Evolutionary conservation across 1,140 invertebrate species (phyloP), one percentile per base, ranked within the genome.

Genomic region (Bombus fervidus): DNA sequence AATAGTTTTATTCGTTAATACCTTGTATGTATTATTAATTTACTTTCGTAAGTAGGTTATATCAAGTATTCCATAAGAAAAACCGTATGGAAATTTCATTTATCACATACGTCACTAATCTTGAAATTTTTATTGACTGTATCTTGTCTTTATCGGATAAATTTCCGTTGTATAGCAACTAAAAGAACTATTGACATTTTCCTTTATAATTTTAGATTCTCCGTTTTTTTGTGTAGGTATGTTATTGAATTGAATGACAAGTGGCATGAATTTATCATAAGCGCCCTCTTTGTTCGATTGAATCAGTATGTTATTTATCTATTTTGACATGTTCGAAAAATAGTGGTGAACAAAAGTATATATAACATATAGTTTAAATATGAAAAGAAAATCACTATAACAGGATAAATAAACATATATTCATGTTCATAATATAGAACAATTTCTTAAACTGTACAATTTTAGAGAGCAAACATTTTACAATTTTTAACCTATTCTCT

Each of bases 231-330:
- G 31, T 37, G 76, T 62, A 57, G 22, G 12, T n/a, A 77, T 43
- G 4, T 86, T 39, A 62, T 62, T 13, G 3, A 85, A 64, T 39
- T 0, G 8, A 85, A 72, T 78, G 28, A 87, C 64, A 86, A 57
- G 18, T 47, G 3, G 12, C 3, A 28, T 71, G 66, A 78, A 66
- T 85, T 83, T 90, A 15, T 28, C 2, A 28, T 2, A 8, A 57
- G 41, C 43, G 53, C 34, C 69, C 25, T 47, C 59, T 74, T 34
- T 5, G 15, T 59, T 39, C 28, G 1, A 34, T 34, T 18, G 13
- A 31, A 37, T n/a, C 31, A 41, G 57, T 41, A 6, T 2, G 13
- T 53, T 74, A 37, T 83, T 83, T 83, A 78, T 31, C 34, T 59
- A 47, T 57, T 77, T 59, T 68, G 37, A 59, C 74, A 39, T 34